Percentiles rank a stretch among this genome's conserved stretches.
Conservation (phyloP, 2,113 vertebrate genomes). For the Macaca fascicularis region DNA sequence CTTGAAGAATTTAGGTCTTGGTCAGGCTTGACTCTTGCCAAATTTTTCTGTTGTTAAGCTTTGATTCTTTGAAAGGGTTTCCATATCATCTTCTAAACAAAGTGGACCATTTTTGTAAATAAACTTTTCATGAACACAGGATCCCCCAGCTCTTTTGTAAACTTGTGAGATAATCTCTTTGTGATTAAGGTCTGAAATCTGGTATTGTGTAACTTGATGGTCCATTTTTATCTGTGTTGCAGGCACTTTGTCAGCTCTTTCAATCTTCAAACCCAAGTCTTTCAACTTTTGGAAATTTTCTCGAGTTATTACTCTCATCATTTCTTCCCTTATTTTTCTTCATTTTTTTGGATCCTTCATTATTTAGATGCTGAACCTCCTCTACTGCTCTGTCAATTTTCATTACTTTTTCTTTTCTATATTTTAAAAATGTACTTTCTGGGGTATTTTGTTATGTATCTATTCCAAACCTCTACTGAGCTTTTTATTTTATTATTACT, state of each 20-base stretch:
- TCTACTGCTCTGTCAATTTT: background rate
- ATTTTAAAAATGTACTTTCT: background rate
- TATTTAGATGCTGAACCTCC: background rate
- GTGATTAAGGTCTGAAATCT: background rate
- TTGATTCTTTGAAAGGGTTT: background rate
- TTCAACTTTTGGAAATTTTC: background rate
- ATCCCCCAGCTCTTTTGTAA: background rate
- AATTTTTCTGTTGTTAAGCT: background rate
- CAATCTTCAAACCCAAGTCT: background rate
- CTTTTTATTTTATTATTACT: background rate
- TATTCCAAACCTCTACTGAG: background rate
- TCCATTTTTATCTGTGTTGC: background rate
- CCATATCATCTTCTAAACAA: background rate
- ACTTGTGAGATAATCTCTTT: background rate
- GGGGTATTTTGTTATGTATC: background rate
- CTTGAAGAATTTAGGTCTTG: background rate
- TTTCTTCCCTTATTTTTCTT: background rate
- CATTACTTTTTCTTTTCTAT: background rate
- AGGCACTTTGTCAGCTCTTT: background rate
- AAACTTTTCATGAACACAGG: background rate
- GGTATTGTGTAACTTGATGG: background rate
- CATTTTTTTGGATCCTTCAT: background rate
- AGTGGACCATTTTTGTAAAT: background rate
- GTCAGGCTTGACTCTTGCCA: background rate
- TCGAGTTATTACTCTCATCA: background rate